phyloP scores from a whole-genome alignment of 2,888 invertebrate genomes.

The Sarcophaga carnaria region DNA sequence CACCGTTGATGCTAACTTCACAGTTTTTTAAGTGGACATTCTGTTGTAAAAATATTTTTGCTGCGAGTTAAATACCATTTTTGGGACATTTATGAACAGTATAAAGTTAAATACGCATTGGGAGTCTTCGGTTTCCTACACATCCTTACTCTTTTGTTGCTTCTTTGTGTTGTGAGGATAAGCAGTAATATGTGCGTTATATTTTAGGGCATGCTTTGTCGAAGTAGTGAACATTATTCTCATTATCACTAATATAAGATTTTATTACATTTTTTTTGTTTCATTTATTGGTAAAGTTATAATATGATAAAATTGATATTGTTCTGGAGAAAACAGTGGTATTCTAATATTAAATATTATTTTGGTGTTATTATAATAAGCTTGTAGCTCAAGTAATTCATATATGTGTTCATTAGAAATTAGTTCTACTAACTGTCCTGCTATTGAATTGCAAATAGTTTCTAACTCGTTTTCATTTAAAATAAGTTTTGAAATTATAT shows the following conservation, averaged over 20 bases:
- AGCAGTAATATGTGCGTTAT: too few relatives aligned
- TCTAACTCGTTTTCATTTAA: conserved; percentile 40
- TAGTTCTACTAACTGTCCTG: conserved; percentile 45
- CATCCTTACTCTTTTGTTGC: too few relatives aligned
- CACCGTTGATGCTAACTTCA: neutral
- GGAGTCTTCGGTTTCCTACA: too few relatives aligned
- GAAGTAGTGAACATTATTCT: too few relatives aligned
- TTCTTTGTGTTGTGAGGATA: too few relatives aligned
- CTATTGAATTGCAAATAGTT: conserved; percentile 34
- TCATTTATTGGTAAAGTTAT: conserved; percentile 1
- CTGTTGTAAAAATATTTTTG: neutral
- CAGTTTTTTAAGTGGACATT: conserved; percentile 16
- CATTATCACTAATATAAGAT: too few relatives aligned
- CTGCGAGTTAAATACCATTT: conserved; percentile 10
- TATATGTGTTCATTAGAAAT: conserved; percentile 43
- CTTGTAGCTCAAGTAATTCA: conserved; percentile 57
- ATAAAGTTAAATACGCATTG: neutral
- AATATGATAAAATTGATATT: conserved; percentile 50
- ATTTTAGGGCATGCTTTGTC: too few relatives aligned
- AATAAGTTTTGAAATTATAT: conserved; percentile 44
- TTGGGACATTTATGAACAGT: neutral
- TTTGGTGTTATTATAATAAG: conserved; percentile 56
- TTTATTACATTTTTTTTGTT: too few relatives aligned
- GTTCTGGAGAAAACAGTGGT: conserved; percentile 44
- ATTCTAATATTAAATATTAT: conserved; percentile 63